Percentiles rank a stretch among this genome's conserved stretches.
phyloP scores from a whole-genome alignment of 2,888 invertebrate genomes.

The Petrolisthes manimaculis region DNA sequence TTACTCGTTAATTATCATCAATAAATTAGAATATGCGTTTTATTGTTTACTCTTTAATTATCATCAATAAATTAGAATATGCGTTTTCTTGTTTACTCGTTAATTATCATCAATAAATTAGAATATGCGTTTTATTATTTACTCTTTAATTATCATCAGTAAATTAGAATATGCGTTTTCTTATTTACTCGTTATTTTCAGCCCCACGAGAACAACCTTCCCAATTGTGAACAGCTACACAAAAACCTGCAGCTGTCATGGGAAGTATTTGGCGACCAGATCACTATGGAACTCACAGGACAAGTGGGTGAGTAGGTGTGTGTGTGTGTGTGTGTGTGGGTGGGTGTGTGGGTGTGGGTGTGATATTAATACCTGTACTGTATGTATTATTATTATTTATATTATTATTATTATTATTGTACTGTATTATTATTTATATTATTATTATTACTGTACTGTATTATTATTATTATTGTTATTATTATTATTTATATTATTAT shows the following conservation, averaged over 20 bases:
- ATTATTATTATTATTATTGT: too few species aligned
- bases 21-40: too few species aligned
- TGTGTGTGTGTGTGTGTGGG: not conserved
- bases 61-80: too few species aligned
- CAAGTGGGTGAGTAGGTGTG: constrained; percentile 74
- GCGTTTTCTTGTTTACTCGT: not conserved
- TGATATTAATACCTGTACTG: too few species aligned
- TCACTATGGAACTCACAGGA: constrained; percentile 86
- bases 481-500: too few species aligned
- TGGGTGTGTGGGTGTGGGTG: not conserved
- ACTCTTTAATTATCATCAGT: not conserved
- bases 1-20: constrained; percentile 23
- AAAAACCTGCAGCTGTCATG: constrained; percentile 86
- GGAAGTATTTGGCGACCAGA: constrained; percentile 90
- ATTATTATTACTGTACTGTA: too few species aligned
- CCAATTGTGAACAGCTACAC: constrained; percentile 88
- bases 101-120: not conserved
- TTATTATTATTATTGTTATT: too few species aligned
- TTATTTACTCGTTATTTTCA: constrained; percentile 67
- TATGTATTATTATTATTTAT: too few species aligned
- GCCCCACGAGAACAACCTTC: constrained; percentile 78
- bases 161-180: not conserved
- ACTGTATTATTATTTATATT: too few species aligned
- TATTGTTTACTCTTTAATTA: too few species aligned
- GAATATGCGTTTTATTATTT: not conserved